Percentiles rank a stretch among this genome's conserved stretches.
Conservation (phyloP, 2,797 vertebrate species). For the Alosa sapidissima region DNA sequence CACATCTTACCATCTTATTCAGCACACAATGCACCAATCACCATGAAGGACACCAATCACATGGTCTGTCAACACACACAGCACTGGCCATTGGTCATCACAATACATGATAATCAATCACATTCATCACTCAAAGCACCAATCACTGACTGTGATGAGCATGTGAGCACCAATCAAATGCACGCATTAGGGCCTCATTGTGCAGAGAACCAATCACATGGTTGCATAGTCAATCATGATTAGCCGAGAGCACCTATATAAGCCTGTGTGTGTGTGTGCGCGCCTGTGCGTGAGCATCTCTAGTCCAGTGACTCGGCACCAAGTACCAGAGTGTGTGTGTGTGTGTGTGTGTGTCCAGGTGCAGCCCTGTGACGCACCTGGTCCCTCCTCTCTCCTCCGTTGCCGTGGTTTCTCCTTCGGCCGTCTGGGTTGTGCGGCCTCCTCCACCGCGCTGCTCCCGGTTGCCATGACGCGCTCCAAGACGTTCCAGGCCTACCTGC, state of each 20-base stretch:
- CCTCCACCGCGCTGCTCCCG: constrained; percentile 38
- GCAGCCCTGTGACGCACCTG: constrained; percentile 61
- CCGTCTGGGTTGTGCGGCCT: constrained; percentile 74
- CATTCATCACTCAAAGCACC: not conserved
- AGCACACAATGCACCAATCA: not conserved
- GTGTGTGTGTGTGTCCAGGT: constrained; percentile 27
- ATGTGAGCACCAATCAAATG: not conserved
- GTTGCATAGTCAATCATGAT: not conserved
- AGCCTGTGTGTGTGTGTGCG: not conserved
- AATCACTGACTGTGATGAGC: not conserved
- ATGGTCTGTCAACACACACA: not conserved
- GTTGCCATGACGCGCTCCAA: constrained; percentile 72
- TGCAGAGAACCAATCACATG: not conserved
- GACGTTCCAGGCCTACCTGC: constrained; percentile 88
- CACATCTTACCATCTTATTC: not conserved
- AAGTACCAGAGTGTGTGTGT: not conserved
- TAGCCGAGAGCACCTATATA: not conserved
- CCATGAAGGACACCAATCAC: not conserved
- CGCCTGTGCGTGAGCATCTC: not conserved
- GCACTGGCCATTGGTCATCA: not conserved
- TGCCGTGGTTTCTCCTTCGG: constrained; percentile 85
- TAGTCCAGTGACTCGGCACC: too few relatives aligned
- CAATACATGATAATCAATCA: not conserved
- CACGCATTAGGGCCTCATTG: not conserved
- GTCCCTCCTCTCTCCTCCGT: constrained; percentile 87